These are phyloP conservation scores for Yasuhikotakia modesta DNA, from an alignment of 2,797 vertebrate genomes.

Conservation along the genomic window DNA sequence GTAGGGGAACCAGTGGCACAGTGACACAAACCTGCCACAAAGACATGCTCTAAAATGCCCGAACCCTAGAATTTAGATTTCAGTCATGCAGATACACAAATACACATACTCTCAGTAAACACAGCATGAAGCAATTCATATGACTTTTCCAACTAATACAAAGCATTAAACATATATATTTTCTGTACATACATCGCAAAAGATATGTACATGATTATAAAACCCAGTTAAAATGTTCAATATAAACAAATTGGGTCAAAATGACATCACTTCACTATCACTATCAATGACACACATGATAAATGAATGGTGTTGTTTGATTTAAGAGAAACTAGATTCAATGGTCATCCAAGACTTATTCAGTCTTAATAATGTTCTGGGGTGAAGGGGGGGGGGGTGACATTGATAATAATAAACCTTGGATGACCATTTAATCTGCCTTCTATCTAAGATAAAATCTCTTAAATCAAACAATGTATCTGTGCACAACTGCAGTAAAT, in stretches of 20 bases:
- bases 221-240: not conserved
- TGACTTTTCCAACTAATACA: not conserved
- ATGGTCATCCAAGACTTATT: too few relatives aligned
- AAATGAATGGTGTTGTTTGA: slow-evolving; percentile 7
- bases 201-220: not conserved
- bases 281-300: too few relatives aligned
- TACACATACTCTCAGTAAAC: slow-evolving; percentile 23
- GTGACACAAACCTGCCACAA: slow-evolving; percentile 38
- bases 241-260: slow-evolving; percentile 17
- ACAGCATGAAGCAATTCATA: not conserved
- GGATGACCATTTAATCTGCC: too few relatives aligned
- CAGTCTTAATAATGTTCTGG: too few relatives aligned
- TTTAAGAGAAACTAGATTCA: too few relatives aligned
- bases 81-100: slow-evolving; percentile 45
- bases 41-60: slow-evolving; percentile 26
- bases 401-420: too few relatives aligned
- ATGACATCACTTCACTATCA: not conserved
- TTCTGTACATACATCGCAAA: not conserved
- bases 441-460: too few relatives aligned
- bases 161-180: not conserved
- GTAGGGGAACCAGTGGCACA: slow-evolving; percentile 1
- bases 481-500: not conserved
- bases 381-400: too few relatives aligned
- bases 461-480: not conserved
- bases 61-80: slow-evolving; percentile 40